Evolutionary conservation across 2,113 vertebrate species (phyloP).

Genomic region (Oenanthe melanoleuca): DNA sequence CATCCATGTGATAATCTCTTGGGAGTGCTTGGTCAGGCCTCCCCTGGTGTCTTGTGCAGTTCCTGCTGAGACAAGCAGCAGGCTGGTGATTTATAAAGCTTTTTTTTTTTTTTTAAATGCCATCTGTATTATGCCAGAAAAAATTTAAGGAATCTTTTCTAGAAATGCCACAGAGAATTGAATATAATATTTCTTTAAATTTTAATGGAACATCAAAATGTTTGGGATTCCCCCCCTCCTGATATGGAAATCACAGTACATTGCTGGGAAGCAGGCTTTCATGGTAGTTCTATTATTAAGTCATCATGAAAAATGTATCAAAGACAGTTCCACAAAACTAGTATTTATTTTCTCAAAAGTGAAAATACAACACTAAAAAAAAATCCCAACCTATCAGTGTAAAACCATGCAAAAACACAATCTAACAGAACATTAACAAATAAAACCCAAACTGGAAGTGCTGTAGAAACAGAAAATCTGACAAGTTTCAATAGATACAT

Average conservation of each 20-base stretch:
- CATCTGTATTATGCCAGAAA: background rate
- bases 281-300: conserved; percentile 32
- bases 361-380: background rate
- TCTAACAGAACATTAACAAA: conserved; percentile 14
- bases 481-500: background rate
- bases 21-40: background rate
- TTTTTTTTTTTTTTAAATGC: background rate
- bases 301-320: conserved; percentile 63
- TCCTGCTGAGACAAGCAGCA: background rate
- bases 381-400: background rate
- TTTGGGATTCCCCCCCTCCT: background rate
- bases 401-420: background rate
- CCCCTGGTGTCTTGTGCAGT: background rate
- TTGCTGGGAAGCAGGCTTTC: background rate
- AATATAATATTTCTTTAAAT: conserved; percentile 31
- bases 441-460: background rate
- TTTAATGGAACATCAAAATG: conserved; percentile 58
- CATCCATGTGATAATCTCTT: rapidly evolving
- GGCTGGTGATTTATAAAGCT: background rate
- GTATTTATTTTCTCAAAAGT: conserved; percentile 55
- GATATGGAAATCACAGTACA: background rate
- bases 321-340: conserved; percentile 51
- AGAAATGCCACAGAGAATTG: background rate
- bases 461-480: background rate
- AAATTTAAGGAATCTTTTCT: background rate